Percentiles rank a stretch among this genome's conserved stretches.
Evolutionary conservation across 2,888 invertebrate genomes (phyloP).

Genomic region (Nasonovia ribisnigri): DNA sequence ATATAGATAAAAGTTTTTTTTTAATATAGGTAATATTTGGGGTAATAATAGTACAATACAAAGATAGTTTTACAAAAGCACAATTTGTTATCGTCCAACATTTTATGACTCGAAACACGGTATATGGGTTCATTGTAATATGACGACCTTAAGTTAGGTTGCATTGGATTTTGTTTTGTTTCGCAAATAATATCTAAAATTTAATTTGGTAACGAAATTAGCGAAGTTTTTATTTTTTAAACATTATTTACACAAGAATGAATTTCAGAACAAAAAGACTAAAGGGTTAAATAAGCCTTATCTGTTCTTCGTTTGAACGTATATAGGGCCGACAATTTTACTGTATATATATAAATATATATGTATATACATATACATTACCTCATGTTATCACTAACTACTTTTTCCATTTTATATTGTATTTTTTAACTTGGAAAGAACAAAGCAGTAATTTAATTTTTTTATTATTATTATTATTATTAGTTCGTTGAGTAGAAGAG

Average conservation of each 20-base stretch:
- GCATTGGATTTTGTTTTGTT: conserved; percentile 50
- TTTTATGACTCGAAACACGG: conserved; percentile 38
- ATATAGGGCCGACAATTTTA: conserved; percentile 23
- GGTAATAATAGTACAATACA: not conserved
- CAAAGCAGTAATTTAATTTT: conserved; percentile 6
- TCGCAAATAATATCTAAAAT: conserved; percentile 44
- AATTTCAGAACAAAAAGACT: conserved; percentile 47
- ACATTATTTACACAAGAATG: conserved; percentile 52
- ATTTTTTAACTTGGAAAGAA: conserved; percentile 15
- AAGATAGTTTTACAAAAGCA: conserved; percentile 20
- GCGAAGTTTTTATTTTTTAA: conserved; percentile 36
- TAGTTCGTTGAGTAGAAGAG: not conserved
- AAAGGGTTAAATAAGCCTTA: conserved; percentile 55
- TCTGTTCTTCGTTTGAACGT: conserved; percentile 51
- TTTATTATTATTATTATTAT: conserved; percentile 9
- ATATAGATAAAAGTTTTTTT: conserved; percentile 34
- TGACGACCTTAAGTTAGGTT: conserved; percentile 23
- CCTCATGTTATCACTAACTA: conserved; percentile 44
- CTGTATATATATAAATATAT: not conserved
- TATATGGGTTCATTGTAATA: conserved; percentile 47
- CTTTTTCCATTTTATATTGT: conserved; percentile 15
- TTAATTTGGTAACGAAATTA: conserved; percentile 54
- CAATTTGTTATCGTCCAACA: conserved; percentile 44
- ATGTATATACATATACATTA: not conserved
- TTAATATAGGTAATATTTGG: conserved; percentile 29